Conservation (phyloP, 2,797 vertebrate species). For the Labeo calbasu region DNA sequence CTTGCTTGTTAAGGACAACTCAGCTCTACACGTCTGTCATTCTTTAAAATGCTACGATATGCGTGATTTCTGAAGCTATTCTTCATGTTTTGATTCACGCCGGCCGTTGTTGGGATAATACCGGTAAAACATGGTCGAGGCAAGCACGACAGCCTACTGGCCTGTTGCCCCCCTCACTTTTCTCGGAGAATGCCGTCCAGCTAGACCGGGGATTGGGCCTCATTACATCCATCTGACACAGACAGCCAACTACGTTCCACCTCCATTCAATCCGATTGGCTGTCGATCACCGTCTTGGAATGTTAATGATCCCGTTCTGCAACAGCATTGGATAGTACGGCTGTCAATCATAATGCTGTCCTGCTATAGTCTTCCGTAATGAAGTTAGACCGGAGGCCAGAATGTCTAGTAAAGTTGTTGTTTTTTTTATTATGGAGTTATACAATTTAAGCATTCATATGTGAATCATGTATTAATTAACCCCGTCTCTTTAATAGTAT, state of each 20-base stretch:
- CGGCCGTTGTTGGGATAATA: neutral
- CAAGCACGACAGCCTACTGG: constrained; percentile 28
- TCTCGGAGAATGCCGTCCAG: constrained; percentile 68
- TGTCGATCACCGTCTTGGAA: constrained; percentile 60
- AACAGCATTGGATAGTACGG: constrained; percentile 68
- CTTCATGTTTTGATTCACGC: neutral
- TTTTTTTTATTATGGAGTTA: neutral
- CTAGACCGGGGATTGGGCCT: constrained; percentile 77
- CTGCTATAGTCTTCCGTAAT: constrained; percentile 68
- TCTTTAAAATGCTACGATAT: constrained; percentile 55
- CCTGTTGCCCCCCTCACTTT: constrained; percentile 60
- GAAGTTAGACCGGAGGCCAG: constrained; percentile 78
- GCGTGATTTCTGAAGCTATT: neutral
- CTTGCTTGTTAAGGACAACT: constrained; percentile 64
- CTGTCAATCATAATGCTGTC: constrained; percentile 66
- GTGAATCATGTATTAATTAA: neutral
- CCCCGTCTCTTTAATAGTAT: neutral
- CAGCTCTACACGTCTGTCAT: constrained; percentile 58
- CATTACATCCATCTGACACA: constrained; percentile 73
- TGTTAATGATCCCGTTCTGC: constrained; percentile 64
- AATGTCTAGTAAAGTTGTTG: constrained; percentile 59
- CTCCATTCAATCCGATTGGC: constrained; percentile 68
- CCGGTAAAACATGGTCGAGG: constrained; percentile 31
- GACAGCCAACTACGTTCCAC: constrained; percentile 58
- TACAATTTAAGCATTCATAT: neutral